Base-by-base conservation (phyloP, 2,113 vertebrate species). In the Sebastes fasciatus region DNA sequence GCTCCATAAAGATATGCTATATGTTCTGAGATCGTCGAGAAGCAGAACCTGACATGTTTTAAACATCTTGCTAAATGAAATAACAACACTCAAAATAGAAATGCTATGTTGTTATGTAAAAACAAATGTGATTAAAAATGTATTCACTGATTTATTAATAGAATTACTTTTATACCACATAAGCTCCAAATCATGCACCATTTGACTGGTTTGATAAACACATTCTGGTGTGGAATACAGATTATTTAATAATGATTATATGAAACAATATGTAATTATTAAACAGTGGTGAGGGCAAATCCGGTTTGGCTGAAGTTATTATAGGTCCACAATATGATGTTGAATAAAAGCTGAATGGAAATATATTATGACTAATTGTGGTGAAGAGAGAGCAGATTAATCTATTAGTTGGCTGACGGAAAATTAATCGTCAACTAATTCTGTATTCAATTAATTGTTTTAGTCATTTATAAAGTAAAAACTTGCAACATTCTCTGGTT, bases 31-130 rank as follows among this genome's bases (percentile, higher is more conserved):
- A 79, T 70, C 0, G 0, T 42, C 12, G 8, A 66, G 46, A 73
- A 61, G 67, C 72, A 81, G 69, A 77, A 79, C n/a, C 17, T 80
- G 19, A 69, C 60, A 12, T 46, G 21, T 71, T 79, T 78, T 40
- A 57, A 51, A 52, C 40, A 74, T 16, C 43, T 58, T 73, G 40
- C 19, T 63, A 48, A 77, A 46, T 52, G 9, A 8, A 0, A 5
- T 1, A 45, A 64, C 26, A 58, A 69, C 21, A 45, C 26, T 51
- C 6, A 64, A 68, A 73, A 63, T 34, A 19, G 73, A 80, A 68
- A 62, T 1, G 6, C 26, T 10, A n/a, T 19, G 6, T 55, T 11
- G 9, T 65, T 40, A 9, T n/a, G 2, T n/a, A 26, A 51, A 46
- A 54, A 57, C 21, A 21, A 43, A 70, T 23, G 16, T 45, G n/a